Percentiles rank a stretch among this genome's conserved stretches.
Evolutionary conservation across 1,140 invertebrate species (phyloP).

Genomic region (Zaprionus tsacasi): DNA sequence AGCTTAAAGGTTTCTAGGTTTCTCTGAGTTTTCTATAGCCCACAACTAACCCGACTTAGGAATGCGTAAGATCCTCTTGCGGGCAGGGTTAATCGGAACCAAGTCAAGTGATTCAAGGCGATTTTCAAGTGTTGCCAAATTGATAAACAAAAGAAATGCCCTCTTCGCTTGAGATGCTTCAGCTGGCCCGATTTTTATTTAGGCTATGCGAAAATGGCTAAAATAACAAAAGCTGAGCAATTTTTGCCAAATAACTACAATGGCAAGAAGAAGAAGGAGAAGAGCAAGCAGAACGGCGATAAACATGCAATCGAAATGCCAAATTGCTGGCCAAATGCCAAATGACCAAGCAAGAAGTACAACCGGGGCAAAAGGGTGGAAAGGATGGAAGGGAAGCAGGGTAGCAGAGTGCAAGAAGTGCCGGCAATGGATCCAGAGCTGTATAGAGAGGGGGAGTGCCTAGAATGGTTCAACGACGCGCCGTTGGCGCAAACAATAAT

Average conservation of each 20-base stretch:
- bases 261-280: conserved; percentile 7
- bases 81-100: not conserved
- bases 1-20: too few relatives aligned
- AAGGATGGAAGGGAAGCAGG: not conserved
- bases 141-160: not conserved
- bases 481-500: conserved; percentile 54
- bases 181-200: not conserved
- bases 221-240: conserved; percentile 46
- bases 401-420: not conserved
- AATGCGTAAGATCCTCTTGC: not conserved
- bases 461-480: not conserved
- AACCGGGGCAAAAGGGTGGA: not conserved
- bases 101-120: conserved; percentile 8
- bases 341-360: conserved; percentile 64
- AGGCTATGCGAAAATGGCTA: conserved; percentile 8
- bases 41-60: too few relatives aligned
- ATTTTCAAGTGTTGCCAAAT: conserved; percentile 1
- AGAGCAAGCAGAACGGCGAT: conserved; percentile 43
- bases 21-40: too few relatives aligned
- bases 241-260: conserved; percentile 41
- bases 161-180: not conserved
- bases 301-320: conserved; percentile 76
- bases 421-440: conserved; percentile 14
- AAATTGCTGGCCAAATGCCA: conserved; percentile 77
- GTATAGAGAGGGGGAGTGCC: not conserved